Base-by-base conservation (phyloP, 2,113 vertebrate genomes). In the Cryptomyrus ogoouensis region DNA sequence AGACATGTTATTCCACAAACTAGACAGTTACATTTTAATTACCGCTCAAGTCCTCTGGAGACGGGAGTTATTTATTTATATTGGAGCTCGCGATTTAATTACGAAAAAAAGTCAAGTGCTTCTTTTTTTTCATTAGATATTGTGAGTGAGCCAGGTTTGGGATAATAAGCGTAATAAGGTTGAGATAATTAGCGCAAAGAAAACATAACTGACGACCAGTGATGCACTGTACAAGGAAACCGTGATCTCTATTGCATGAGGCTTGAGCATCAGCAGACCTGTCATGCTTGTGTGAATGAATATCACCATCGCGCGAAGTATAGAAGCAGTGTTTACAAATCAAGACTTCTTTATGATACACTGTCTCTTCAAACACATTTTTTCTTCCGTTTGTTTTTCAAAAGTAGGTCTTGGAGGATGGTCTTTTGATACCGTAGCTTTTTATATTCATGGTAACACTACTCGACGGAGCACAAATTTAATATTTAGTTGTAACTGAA, bases 1-100 rank as follows among this genome's bases (percentile, higher is more conserved):
- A 17, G 31, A 86, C 49, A n/a, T 58, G 66, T 35, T 88, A 15
- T 53, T 53, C 89, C 86, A 27, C 50, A 66, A 70, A 56, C n/a
- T 5, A 92, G 87, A 91, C 74, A 35, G 89, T 90, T 86, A 89
- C 90, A 87, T 90, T 91, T 91, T 91, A 93, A 93, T 91, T 90
- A 93, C 83, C 50, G 80, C 50, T 47, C 58, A 56, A 58, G 83
- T 49, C 91, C 91, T 83, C 88, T 19, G 56, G 90, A 91, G 91
- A 91, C 84, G 53, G 47, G 39, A 53, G 42, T 88, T 91, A 89
- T 90, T 89, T 90, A 84, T 90, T 88, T 89, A 83, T 89, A 89
- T 91, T 90, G 17, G 21, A 53, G 58, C 47, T 24, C 17, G 50
- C 88, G 91, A 91, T 90, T 83, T 91, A 87, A 92, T 92, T 88